These are phyloP conservation scores for Centropus bengalensis DNA, from an alignment of 2,113 vertebrate species.

Conservation along the genomic window DNA sequence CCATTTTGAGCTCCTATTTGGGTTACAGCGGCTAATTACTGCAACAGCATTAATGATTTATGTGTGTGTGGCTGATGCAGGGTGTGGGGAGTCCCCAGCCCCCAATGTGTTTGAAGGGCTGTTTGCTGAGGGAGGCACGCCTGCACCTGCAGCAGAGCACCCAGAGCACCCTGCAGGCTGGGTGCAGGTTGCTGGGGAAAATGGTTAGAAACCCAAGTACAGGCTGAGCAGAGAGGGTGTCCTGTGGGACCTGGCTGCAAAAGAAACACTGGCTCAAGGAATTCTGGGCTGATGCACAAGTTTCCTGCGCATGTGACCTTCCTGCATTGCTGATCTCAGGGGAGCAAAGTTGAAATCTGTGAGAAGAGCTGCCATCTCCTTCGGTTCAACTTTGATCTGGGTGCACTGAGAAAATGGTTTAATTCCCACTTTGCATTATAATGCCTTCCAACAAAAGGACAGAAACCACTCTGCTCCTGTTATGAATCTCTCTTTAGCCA, in stretches of 20 bases:
- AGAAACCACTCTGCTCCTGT: not conserved
- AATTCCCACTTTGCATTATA: not conserved
- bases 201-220: slow-evolving; percentile 34
- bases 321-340: not conserved
- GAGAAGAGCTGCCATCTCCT: slow-evolving; percentile 36
- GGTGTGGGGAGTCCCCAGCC: not conserved
- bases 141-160: not conserved
- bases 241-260: not conserved
- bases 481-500: not conserved
- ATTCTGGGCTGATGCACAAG: slow-evolving; percentile 10
- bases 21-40: not conserved
- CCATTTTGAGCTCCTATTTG: not conserved
- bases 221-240: not conserved
- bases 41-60: not conserved
- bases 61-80: accelerated
- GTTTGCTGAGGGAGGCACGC: slow-evolving; percentile 7
- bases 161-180: not conserved
- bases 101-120: not conserved
- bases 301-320: slow-evolving; percentile 38
- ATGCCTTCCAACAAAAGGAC: not conserved
- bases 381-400: slow-evolving; percentile 3
- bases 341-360: slow-evolving; percentile 37
- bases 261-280: slow-evolving; percentile 56
- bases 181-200: slow-evolving; percentile 34
- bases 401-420: not conserved